Conservation (phyloP, 2,113 vertebrate species). For the Perca fluviatilis region DNA sequence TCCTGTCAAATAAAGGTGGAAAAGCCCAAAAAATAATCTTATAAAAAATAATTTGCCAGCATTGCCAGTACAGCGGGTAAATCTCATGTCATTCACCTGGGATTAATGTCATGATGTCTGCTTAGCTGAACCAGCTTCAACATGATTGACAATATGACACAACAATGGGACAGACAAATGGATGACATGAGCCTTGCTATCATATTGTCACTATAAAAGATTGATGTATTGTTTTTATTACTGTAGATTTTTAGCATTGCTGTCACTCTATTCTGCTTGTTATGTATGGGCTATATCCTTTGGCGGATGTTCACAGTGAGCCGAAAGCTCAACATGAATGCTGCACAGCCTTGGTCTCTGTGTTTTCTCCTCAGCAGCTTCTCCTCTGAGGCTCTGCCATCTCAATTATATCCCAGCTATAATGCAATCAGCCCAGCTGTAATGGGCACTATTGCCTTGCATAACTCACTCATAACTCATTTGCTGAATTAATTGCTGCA, state of each 20-base stretch:
- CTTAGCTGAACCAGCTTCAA: constrained; percentile 6
- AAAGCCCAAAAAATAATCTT: too few species aligned
- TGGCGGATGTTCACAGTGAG: constrained; percentile 4
- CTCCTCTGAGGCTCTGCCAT: constrained; percentile 44
- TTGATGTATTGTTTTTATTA: constrained; percentile 12
- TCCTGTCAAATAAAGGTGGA: too few species aligned
- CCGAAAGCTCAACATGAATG: constrained; percentile 20
- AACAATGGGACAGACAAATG: neutral
- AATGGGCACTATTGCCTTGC: constrained; percentile 62
- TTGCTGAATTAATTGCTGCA: constrained; percentile 75
- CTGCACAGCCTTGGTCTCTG: constrained; percentile 4
- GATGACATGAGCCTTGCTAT: constrained; percentile 8
- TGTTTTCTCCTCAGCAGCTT: constrained; percentile 18
- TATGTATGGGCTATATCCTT: constrained; percentile 4
- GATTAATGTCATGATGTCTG: constrained; percentile 17
- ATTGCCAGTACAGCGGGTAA: neutral
- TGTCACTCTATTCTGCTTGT: constrained; percentile 8
- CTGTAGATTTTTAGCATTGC: constrained; percentile 9
- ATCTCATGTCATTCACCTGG: constrained; percentile 9
- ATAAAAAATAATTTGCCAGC: neutral
- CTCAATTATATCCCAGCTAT: constrained; percentile 64
- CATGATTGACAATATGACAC: neutral
- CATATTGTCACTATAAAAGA: constrained; percentile 5
- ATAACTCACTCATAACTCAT: constrained; percentile 73
- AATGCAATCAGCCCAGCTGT: constrained; percentile 68